A percentile compares a stretch with the other conserved stretches of the same genome.
These are phyloP conservation scores for Brachionus koreanus DNA, from an alignment of 1,140 invertebrate species.

Conservation along the genomic window DNA sequence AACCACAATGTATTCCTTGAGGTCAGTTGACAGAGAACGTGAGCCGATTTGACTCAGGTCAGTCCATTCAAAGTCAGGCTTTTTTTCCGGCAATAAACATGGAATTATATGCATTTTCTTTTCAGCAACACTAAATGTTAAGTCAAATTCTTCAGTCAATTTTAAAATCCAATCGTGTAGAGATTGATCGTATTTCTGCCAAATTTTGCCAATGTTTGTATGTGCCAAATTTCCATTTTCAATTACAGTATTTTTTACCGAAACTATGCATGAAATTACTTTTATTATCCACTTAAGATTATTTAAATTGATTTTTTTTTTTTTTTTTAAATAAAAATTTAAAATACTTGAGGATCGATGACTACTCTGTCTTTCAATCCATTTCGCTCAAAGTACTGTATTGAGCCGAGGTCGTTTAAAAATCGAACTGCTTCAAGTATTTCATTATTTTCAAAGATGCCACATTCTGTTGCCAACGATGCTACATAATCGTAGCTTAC, in stretches of 20 bases:
- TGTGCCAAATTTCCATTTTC: constrained; percentile 53
- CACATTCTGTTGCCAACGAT: constrained; percentile 14
- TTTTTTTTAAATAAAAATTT: background rate
- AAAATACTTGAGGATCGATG: constrained; percentile 51
- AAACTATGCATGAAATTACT: constrained; percentile 58
- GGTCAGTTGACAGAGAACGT: background rate
- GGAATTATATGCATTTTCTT: constrained; percentile 53
- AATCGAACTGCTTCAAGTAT: constrained; percentile 53
- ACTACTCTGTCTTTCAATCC: constrained; percentile 52
- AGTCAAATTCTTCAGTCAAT: constrained; percentile 57
- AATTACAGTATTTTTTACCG: constrained; percentile 54
- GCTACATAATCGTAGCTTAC: background rate
- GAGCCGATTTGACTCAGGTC: background rate
- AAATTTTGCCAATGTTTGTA: constrained; percentile 50
- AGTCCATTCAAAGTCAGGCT: constrained; percentile 47
- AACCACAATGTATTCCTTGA: constrained; percentile 43
- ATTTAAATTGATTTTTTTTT: background rate
- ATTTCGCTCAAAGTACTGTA: constrained; percentile 56
- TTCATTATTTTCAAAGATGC: constrained; percentile 46
- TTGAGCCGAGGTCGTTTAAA: constrained; percentile 55
- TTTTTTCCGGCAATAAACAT: constrained; percentile 52
- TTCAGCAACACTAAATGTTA: constrained; percentile 50
- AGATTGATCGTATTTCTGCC: constrained; percentile 49
- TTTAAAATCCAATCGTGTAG: constrained; percentile 55
- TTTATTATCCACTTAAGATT: constrained; percentile 54